phyloP scores from a whole-genome alignment of 1,140 invertebrate genomes.

The Oppia nitens region DNA sequence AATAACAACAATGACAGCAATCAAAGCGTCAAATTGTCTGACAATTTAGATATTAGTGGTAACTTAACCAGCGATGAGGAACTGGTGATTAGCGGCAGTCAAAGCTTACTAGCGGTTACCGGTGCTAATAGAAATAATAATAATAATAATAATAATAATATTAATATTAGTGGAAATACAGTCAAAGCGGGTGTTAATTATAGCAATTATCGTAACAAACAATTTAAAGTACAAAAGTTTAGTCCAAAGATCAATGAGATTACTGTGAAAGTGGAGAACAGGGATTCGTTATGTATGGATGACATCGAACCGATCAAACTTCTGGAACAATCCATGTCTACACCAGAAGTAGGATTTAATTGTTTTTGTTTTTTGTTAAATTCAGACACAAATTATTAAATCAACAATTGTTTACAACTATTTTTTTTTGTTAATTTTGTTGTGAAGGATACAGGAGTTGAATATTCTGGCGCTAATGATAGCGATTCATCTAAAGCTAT shows the following conservation, averaged over 20 bases:
- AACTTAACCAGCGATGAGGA: slow-evolving; percentile 9
- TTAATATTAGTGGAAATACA: too few species aligned
- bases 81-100: not conserved
- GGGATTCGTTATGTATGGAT: not conserved
- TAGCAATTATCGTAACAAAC: not conserved
- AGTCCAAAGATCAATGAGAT: slow-evolving; percentile 1
- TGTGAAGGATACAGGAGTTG: slow-evolving; percentile 6
- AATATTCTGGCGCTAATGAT: slow-evolving; percentile 10
- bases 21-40: too few species aligned
- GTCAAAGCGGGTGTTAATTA: too few species aligned
- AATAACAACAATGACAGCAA: not conserved
- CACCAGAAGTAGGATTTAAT: slow-evolving; percentile 9
- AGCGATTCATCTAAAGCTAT: not conserved
- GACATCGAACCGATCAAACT: slow-evolving; percentile 17
- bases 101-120: not conserved
- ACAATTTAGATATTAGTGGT: too few species aligned
- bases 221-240: not conserved
- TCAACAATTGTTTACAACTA: not conserved
- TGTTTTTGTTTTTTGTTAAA: not conserved
- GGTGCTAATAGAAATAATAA: not conserved
- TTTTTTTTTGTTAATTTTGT: not conserved
- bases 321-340: slow-evolving; percentile 18
- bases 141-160: not conserved
- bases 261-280: not conserved
- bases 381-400: not conserved